phyloP scores from a whole-genome alignment of 2,797 vertebrate genomes.

The Falco rusticolus region DNA sequence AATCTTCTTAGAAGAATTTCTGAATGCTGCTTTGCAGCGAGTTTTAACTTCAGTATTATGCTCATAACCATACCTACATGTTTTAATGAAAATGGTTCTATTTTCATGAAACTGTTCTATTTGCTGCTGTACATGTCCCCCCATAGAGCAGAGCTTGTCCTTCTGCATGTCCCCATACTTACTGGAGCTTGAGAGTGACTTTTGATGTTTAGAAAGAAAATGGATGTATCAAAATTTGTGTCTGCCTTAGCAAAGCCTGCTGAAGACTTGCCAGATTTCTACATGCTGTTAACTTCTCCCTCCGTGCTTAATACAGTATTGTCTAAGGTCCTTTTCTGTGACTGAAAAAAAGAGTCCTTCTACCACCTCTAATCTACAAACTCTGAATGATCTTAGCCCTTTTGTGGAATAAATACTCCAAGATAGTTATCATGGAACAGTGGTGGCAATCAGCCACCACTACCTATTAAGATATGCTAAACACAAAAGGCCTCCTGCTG shows the following conservation, averaged over 20 bases:
- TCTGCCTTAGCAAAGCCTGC: neutral
- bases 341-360: neutral
- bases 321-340: neutral
- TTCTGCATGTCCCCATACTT: neutral
- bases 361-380: neutral
- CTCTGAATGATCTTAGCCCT: neutral
- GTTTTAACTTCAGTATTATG: neutral
- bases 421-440: neutral
- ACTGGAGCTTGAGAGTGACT: neutral
- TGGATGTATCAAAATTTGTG: rapidly evolving
- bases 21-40: neutral
- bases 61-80: neutral
- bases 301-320: neutral
- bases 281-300: neutral
- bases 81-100: neutral
- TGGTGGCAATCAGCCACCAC: neutral
- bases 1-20: neutral
- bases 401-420: neutral
- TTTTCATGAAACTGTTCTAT: neutral
- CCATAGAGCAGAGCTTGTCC: neutral
- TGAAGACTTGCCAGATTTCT: neutral
- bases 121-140: neutral
- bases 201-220: neutral
- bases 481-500: neutral
- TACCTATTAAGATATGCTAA: neutral